Evolutionary conservation across 2,797 vertebrate genomes (phyloP).

Genomic region (Crenuchus spilurus): DNA sequence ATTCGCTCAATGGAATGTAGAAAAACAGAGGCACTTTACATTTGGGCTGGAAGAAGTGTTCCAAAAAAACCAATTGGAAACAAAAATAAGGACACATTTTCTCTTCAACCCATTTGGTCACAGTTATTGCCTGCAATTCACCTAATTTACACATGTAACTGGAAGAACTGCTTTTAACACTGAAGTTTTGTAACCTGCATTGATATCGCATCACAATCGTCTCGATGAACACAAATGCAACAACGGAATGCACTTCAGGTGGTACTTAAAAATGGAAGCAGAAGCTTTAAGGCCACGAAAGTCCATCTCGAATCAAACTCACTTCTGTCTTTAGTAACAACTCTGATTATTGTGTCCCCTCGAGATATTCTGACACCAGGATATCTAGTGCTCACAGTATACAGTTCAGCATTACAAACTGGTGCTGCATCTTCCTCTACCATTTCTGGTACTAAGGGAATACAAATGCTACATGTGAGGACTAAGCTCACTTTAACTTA

Average conservation of each 20-base stretch:
- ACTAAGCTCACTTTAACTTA: slow-evolving; percentile 14
- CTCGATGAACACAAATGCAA: slow-evolving; percentile 47
- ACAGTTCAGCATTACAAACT: slow-evolving; percentile 33
- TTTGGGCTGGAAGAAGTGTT: slow-evolving; percentile 70
- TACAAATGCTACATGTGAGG: slow-evolving; percentile 33
- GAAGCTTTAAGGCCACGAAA: slow-evolving; percentile 47
- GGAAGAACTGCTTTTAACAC: slow-evolving; percentile 59
- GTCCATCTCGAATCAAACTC: slow-evolving; percentile 37
- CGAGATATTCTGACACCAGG: slow-evolving; percentile 32
- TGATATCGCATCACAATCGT: slow-evolving; percentile 44
- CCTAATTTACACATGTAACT: slow-evolving; percentile 53
- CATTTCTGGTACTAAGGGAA: slow-evolving; percentile 36
- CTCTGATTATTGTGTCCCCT: slow-evolving; percentile 20
- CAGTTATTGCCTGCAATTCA: slow-evolving; percentile 73
- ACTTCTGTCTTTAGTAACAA: slow-evolving; percentile 30
- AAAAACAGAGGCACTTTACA: slow-evolving; percentile 88
- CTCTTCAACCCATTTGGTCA: slow-evolving; percentile 78
- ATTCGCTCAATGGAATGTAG: slow-evolving; percentile 94
- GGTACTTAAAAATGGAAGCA: slow-evolving; percentile 34
- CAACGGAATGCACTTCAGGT: slow-evolving; percentile 58
- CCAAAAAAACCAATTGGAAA: slow-evolving; percentile 65
- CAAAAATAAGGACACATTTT: slow-evolving; percentile 53
- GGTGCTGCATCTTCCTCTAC: slow-evolving; percentile 27
- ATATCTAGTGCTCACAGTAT: slow-evolving; percentile 46
- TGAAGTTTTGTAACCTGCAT: slow-evolving; percentile 60